Evolutionary conservation across 2,797 vertebrate species (phyloP).

Genomic region (Cheirogaleus major): DNA sequence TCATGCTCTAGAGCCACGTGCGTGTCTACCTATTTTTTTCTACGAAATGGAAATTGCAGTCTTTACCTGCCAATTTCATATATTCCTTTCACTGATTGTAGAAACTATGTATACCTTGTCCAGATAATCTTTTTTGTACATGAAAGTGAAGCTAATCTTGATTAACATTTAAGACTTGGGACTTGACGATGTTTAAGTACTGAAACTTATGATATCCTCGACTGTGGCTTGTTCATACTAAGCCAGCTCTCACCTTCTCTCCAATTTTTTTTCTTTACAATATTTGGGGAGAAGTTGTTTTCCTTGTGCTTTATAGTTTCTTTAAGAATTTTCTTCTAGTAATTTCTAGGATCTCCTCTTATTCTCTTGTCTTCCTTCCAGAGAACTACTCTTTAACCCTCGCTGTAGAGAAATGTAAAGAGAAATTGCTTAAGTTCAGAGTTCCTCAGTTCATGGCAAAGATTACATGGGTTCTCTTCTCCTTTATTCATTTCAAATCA

Average conservation of each 20-base stretch:
- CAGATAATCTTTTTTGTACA: not conserved
- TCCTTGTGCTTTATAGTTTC: not conserved
- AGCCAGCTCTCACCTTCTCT: not conserved
- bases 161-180: not conserved
- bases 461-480: not conserved
- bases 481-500: not conserved
- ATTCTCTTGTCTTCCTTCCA: not conserved
- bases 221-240: not conserved
- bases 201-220: not conserved
- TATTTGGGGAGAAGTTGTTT: not conserved
- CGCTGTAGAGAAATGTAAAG: not conserved
- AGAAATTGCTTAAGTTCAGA: not conserved
- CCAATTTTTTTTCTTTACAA: not conserved
- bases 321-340: not conserved
- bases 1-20: not conserved
- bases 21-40: not conserved
- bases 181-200: not conserved
- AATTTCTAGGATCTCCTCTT: not conserved
- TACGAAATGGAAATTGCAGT: not conserved
- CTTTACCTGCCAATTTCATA: not conserved
- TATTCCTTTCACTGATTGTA: not conserved
- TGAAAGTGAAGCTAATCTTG: not conserved
- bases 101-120: not conserved
- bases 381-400: not conserved
- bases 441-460: not conserved